Conservation (phyloP, 2,113 vertebrate species). For the Lepidothrix coronata region DNA sequence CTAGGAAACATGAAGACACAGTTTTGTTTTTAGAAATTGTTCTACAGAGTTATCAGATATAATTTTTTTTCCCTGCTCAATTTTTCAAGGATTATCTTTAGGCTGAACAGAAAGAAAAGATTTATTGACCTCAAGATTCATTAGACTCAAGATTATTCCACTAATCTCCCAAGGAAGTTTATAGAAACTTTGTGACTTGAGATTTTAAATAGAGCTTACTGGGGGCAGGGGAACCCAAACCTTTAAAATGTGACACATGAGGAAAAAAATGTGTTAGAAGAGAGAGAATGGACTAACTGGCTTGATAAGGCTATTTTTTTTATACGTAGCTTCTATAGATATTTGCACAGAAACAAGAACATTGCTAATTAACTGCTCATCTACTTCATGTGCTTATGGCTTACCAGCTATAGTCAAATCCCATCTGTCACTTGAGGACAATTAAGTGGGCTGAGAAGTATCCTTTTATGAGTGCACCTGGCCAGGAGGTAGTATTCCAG, state of each 20-base stretch:
- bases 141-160: not conserved
- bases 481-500: conserved; percentile 1
- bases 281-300: not conserved
- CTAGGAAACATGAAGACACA: conserved; percentile 7
- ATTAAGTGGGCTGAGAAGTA: conserved; percentile 44
- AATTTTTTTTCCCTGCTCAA: not conserved
- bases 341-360: not conserved
- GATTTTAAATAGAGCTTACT: not conserved
- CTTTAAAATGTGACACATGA: not conserved
- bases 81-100: conserved; percentile 37
- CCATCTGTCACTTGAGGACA: conserved; percentile 54
- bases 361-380: conserved; percentile 57
- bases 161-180: not conserved
- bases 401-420: conserved; percentile 40
- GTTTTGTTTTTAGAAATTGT: not conserved
- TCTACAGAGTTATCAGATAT: not conserved
- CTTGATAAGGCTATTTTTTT: conserved; percentile 29
- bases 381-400: conserved; percentile 20
- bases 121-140: conserved; percentile 11
- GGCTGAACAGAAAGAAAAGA: not conserved
- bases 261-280: not conserved
- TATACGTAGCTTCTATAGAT: conserved; percentile 7
- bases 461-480: conserved; percentile 29
- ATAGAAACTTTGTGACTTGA: not conserved
- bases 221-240: not conserved